A percentile compares a stretch with the other conserved stretches of the same genome.
These are phyloP conservation scores for Spilarctia lutea DNA, from an alignment of 2,888 invertebrate species.

Conservation along the genomic window DNA sequence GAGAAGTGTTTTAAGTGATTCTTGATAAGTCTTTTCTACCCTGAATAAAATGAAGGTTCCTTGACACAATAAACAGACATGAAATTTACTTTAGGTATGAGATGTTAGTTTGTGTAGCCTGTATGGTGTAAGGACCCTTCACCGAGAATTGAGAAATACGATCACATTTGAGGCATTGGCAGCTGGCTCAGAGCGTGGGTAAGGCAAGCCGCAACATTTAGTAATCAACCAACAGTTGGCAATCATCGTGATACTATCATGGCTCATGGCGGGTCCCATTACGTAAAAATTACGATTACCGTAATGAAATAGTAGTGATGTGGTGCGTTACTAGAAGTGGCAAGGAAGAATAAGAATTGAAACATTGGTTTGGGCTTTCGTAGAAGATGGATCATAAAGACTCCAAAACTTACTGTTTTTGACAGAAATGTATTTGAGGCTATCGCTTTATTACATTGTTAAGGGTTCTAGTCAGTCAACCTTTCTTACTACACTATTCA, in stretches of 20 bases:
- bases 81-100: no score
- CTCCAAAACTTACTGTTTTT: no score
- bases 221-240: slow-evolving; percentile 72
- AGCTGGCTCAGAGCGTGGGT: slow-evolving; percentile 66
- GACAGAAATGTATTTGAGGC: no score
- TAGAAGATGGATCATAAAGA: no score
- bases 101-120: background rate
- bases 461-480: no score
- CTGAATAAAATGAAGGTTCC: no score
- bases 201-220: slow-evolving; percentile 71
- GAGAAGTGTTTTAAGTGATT: no score
- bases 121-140: background rate
- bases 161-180: slow-evolving; percentile 49
- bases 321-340: slow-evolving; percentile 54
- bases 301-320: slow-evolving; percentile 78
- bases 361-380: no score
- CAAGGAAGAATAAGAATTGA: slow-evolving; percentile 7
- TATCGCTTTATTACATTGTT: no score
- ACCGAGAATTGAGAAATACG: slow-evolving; percentile 33
- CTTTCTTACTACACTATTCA: no score
- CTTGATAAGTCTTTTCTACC: no score
- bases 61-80: no score
- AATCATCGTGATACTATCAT: slow-evolving; percentile 78
- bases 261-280: slow-evolving; percentile 67
- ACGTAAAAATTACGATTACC: slow-evolving; percentile 86